Evolutionary conservation across 2,888 invertebrate species (phyloP), one percentile per base, ranked within the genome.

Genomic region (Falcaria lacertinaria): DNA sequence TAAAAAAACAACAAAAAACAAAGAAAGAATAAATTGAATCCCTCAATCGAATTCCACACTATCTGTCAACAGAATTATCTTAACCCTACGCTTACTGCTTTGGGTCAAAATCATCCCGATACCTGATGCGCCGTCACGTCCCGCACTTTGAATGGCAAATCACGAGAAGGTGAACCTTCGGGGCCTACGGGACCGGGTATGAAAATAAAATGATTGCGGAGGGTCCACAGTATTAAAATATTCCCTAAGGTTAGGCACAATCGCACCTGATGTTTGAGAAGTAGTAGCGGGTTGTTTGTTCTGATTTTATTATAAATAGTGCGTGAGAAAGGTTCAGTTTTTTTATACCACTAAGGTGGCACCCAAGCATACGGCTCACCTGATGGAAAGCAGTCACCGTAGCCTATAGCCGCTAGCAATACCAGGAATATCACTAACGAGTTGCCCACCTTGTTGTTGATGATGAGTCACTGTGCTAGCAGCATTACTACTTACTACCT

Each of bases 171-270:
- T 80, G 75, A 78, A 83, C 87, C 88, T 81, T 84, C 63, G 60
- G 88, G 86, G 86, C 78, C 80, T 79, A 54, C 4, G 86, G 72
- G 86, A 80, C 78, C 72, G 62, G 55, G 80, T 81, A 88, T 87
- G 85, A 87, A 87, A 86, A 87, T 86, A 86, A 87, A 84, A 88
- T 88, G 86, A 87, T 88, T 85, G 87, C 80, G 69, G 62, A 80
- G 81, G 83, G 83, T 79, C 74, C 72, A 61, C 54, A 66, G 80
- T 84, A 85, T 87, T 87, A 86, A 81, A 86, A 83, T 82, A 84
- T 84, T 77, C 87, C 85, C 85, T 55, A 62, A 71, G 82, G 82
- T 64, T 63, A 62, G 57, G 57, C 58, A 57, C 48, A 54, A 37
- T 37, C 37, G 64, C 86, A 88, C 87, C 86, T 88, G 87, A 83